Conservation (phyloP, 2,113 vertebrate species). For the Zosterops pallidus region DNA sequence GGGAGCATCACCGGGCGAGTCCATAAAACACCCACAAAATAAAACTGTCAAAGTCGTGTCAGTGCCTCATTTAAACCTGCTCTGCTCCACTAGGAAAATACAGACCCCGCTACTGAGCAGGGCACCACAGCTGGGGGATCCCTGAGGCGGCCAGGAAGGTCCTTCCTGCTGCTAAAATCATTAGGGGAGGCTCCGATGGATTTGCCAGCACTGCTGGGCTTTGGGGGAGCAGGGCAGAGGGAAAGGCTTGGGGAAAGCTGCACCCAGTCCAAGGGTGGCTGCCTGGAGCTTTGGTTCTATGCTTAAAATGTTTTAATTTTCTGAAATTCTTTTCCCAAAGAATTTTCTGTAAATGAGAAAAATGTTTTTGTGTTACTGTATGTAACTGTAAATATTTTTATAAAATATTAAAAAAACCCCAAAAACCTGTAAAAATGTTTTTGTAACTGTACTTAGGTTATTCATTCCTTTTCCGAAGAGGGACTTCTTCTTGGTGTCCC, state of each 20-base stretch:
- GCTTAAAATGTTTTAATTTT: too few relatives aligned
- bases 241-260: background rate
- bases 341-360: too few relatives aligned
- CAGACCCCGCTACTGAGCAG: conserved; percentile 39
- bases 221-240: background rate
- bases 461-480: too few relatives aligned
- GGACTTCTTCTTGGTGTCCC: too few relatives aligned
- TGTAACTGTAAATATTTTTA: too few relatives aligned
- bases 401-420: too few relatives aligned
- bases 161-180: background rate
- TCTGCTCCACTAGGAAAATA: conserved; percentile 32
- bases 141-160: background rate
- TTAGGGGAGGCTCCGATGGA: background rate
- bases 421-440: too few relatives aligned
- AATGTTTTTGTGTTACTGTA: too few relatives aligned
- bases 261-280: background rate
- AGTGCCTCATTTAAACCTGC: conserved; percentile 57
- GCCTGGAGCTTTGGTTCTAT: background rate
- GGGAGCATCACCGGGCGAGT: background rate
- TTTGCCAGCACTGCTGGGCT: background rate
- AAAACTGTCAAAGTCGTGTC: conserved; percentile 62
- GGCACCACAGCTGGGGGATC: background rate
- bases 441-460: too few relatives aligned
- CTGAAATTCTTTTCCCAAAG: too few relatives aligned
- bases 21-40: conserved; percentile 58